Evolutionary conservation across 2,113 vertebrate genomes (phyloP).

Genomic region (Diphyllodes magnificus): DNA sequence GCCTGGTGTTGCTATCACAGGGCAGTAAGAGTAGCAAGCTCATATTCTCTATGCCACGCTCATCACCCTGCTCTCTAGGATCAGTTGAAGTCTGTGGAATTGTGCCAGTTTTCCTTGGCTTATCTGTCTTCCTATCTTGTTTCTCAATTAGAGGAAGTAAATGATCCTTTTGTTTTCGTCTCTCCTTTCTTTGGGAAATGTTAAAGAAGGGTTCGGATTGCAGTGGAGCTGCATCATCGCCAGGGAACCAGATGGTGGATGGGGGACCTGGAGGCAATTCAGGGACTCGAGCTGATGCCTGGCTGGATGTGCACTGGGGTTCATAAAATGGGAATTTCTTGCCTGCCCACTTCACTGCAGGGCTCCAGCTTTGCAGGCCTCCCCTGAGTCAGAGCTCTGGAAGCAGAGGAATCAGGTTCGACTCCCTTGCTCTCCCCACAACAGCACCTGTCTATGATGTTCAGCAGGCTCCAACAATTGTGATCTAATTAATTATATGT

Average conservation of each 20-base stretch:
- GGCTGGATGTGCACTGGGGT: not conserved
- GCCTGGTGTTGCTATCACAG: not conserved
- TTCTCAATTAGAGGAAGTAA: slow-evolving; percentile 21
- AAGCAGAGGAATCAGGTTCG: not conserved
- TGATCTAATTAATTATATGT: not conserved
- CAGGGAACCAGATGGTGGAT: not conserved
- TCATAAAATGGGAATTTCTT: not conserved
- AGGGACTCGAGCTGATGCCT: not conserved
- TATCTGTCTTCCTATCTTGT: slow-evolving; percentile 40
- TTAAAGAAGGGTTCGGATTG: slow-evolving; percentile 23
- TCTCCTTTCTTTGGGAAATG: slow-evolving; percentile 34
- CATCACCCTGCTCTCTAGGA: not conserved
- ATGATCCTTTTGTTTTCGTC: not conserved
- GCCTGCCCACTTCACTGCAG: not conserved
- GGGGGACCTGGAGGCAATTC: not conserved
- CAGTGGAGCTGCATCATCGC: not conserved
- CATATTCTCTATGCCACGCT: not conserved
- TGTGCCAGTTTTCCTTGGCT: slow-evolving; percentile 55
- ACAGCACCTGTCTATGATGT: not conserved
- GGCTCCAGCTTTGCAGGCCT: not conserved
- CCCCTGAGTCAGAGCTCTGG: not conserved
- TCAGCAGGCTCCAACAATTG: not conserved
- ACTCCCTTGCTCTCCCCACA: not conserved
- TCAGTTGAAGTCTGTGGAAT: not conserved
- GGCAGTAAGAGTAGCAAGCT: not conserved